Evolutionary conservation across 1,140 invertebrate species (phyloP).

Genomic region (Drosophila sechellia): DNA sequence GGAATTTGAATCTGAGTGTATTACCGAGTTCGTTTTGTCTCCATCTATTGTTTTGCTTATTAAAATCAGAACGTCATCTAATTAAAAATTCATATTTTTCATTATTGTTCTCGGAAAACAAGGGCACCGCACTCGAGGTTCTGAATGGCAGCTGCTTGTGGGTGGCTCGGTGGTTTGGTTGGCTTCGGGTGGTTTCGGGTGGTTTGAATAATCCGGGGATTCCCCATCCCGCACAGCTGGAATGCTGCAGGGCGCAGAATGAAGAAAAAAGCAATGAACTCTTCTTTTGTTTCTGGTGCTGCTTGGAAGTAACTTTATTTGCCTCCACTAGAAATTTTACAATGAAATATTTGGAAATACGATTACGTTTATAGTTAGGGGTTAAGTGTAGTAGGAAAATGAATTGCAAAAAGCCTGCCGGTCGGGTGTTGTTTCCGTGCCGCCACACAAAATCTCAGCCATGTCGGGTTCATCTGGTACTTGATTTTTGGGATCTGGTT

Average conservation of each 20-base stretch:
- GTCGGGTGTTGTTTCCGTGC: conserved; percentile 2
- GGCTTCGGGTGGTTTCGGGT: not conserved
- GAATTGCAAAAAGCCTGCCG: conserved; percentile 48
- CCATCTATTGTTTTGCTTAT: conserved; percentile 31
- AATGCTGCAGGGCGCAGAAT: conserved; percentile 2
- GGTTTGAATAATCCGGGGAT: conserved; percentile 1
- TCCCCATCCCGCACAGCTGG: conserved; percentile 31
- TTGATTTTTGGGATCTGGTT: conserved; percentile 2
- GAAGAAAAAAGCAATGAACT: not conserved
- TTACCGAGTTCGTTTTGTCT: conserved; percentile 20
- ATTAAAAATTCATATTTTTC: conserved; percentile 77
- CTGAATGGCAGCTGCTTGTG: conserved; percentile 20
- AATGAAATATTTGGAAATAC: conserved; percentile 74
- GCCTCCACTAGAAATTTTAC: conserved; percentile 77
- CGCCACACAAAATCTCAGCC: conserved; percentile 3
- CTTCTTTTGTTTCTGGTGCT: conserved; percentile 59
- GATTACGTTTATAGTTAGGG: conserved; percentile 60
- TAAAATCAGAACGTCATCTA: conserved; percentile 70
- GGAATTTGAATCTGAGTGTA: conserved; percentile 23
- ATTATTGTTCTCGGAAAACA: conserved; percentile 71
- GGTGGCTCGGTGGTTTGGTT: conserved; percentile 10
- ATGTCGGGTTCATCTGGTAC: conserved; percentile 4
- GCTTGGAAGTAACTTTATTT: conserved; percentile 75
- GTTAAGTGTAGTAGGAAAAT: conserved; percentile 65
- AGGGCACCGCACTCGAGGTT: conserved; percentile 36